Base-by-base conservation (phyloP, 2,113 vertebrate genomes). In the Oreotrochilus melanogaster region DNA sequence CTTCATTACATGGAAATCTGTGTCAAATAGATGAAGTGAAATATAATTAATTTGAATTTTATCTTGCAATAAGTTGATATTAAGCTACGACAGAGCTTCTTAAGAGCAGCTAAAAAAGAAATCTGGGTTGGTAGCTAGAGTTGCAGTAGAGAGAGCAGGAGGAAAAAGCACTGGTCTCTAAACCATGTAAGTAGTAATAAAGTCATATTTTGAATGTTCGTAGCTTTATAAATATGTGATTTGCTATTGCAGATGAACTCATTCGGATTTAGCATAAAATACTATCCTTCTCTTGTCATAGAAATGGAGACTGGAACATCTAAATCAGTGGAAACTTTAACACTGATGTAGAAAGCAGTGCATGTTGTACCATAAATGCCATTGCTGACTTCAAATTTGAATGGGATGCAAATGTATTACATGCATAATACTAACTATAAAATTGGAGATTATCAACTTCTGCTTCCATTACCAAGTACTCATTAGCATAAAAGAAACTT, bases 401-500 rank as follows among this genome's bases (percentile, higher is more conserved):
- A 66, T 67, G 72, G 51, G 37, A 42, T 14, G 11, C 31, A 39
- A 67, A 71, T 61, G 51, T 23, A 23, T 48, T 57, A 15, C 23
- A 9, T 18, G 47, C 56, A 18, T 4, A 42, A 31, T 64, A 78
- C 75, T 51, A 66, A 58, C 24, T 72, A 28, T 54, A 71, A 88
- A 65, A 72, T 54, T 21, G 90, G 37, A 70, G 76, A 66, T 86
- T 47, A 86, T 65, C 28, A 33, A 10, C 76, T 76, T 94, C 22
- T 88, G 30, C 39, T 83, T 70, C 35, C 2, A 2, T 79, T 93
- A 66, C 16, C 15, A 9, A 37, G 43, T 90, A 18, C 54, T 79
- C 30, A 73, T 95, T 86, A 90, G 67, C 67, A 62, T 92, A 80
- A 78, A 88, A 42, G 8, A 66, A 92, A 61, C 33, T 92, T 70